Evolutionary conservation across 2,888 invertebrate species (phyloP).

Genomic region (Cryptophagus acutangulus): DNA sequence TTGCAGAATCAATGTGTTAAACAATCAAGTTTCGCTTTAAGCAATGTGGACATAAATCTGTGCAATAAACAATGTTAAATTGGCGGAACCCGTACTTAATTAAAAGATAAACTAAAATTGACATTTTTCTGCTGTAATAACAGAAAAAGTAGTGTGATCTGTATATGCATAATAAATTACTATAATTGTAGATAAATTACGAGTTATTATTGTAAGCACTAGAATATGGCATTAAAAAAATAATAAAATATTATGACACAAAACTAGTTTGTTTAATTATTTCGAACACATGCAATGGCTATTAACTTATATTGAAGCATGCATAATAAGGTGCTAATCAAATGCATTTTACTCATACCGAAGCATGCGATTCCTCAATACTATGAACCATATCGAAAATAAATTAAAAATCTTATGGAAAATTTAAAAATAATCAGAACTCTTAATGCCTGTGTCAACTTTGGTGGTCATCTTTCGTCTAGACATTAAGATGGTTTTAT

Average conservation of each 20-base stretch:
- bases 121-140: conserved; percentile 26
- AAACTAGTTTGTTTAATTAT: conserved; percentile 38
- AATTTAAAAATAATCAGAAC: conserved; percentile 1
- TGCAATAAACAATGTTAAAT: conserved; percentile 10
- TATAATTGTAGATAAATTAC: conserved; percentile 44
- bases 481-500: conserved; percentile 10
- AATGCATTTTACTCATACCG: too few relatives aligned
- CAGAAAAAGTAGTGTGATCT: conserved; percentile 42
- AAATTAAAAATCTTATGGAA: neutral
- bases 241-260: conserved; percentile 43
- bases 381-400: too few relatives aligned
- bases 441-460: neutral
- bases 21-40: conserved; percentile 2
- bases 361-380: too few relatives aligned
- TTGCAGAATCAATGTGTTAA: conserved; percentile 68
- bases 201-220: conserved; percentile 46
- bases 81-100: conserved; percentile 24
- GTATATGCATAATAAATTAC: conserved; percentile 42
- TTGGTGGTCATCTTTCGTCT: conserved; percentile 1
- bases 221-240: conserved; percentile 40
- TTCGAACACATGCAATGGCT: conserved; percentile 13
- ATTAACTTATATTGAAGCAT: too few relatives aligned
- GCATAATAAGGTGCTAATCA: too few relatives aligned
- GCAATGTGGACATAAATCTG: conserved; percentile 4
- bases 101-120: conserved; percentile 3